These are phyloP conservation scores for Calliphora vicina DNA, from an alignment of 1,140 invertebrate genomes.

Conservation along the genomic window DNA sequence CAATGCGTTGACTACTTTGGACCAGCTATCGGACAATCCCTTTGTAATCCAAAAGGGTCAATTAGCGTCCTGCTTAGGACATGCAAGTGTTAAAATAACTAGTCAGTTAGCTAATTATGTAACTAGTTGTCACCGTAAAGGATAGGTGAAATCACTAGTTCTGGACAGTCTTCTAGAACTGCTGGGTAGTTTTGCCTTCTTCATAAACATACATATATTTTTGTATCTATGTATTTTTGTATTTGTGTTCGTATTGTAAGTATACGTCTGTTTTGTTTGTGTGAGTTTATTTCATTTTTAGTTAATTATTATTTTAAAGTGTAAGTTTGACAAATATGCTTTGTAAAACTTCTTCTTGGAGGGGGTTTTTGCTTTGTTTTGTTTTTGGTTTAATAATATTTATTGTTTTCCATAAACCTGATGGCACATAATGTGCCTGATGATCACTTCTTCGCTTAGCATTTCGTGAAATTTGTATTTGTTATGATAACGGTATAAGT, in stretches of 20 bases:
- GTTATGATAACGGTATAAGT: neutral
- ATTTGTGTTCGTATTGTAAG: neutral
- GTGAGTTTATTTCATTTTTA: neutral
- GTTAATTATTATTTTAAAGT: slow-evolving; percentile 34
- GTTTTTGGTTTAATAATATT: neutral
- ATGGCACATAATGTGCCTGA: slow-evolving; percentile 19
- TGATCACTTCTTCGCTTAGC: neutral
- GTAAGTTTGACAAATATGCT: slow-evolving; percentile 34
- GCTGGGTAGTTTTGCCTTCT: no score
- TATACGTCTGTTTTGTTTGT: neutral
- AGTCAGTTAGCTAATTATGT: no score
- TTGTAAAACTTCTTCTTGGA: neutral
- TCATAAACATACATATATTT: neutral
- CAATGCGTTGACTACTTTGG: no score
- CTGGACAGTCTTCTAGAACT: no score
- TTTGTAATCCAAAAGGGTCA: no score
- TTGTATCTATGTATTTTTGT: neutral
- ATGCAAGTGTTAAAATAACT: no score
- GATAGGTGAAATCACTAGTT: no score
- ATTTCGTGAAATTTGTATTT: neutral
- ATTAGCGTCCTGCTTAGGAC: no score
- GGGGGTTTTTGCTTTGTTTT: neutral
- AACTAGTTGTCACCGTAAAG: no score
- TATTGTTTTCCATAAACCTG: slow-evolving; percentile 29
- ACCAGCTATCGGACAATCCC: no score